Evolutionary conservation across 1,140 invertebrate species (phyloP).

Genomic region (Aphelenchoides avenae): DNA sequence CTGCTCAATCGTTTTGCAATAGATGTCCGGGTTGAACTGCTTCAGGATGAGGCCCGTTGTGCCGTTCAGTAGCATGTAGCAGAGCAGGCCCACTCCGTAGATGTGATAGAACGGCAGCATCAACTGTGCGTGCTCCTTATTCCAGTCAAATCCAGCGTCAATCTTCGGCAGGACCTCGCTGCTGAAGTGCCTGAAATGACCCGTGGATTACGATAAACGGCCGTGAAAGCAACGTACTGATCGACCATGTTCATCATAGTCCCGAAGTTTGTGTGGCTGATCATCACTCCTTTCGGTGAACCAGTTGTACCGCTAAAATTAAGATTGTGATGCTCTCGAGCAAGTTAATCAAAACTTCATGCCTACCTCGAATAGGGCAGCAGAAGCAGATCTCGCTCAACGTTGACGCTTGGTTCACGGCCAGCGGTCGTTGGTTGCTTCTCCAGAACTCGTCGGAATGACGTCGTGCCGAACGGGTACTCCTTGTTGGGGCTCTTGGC

Average conservation of each 20-base stretch:
- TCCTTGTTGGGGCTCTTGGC: no score
- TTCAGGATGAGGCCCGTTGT: constrained; percentile 70
- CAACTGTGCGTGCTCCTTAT: constrained; percentile 63
- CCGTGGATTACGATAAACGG: no score
- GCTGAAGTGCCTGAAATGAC: constrained; percentile 16
- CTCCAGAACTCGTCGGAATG: no score
- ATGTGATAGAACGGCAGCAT: constrained; percentile 80
- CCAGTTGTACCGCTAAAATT: constrained; percentile 22
- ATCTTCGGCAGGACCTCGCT: constrained; percentile 17
- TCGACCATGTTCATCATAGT: constrained; percentile 63
- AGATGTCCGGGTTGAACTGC: constrained; percentile 64
- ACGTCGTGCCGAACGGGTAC: no score
- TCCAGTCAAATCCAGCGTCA: constrained; percentile 9
- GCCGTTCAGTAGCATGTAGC: constrained; percentile 65
- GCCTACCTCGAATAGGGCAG: constrained; percentile 8
- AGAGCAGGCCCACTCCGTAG: constrained; percentile 68
- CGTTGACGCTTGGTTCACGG: not conserved
- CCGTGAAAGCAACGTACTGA: no score
- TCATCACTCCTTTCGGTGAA: constrained; percentile 13
- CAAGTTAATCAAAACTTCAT: not conserved
- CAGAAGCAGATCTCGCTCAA: not conserved
- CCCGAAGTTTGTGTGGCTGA: constrained; percentile 53
- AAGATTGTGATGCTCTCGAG: not conserved
- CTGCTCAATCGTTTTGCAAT: constrained; percentile 17
- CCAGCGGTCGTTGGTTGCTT: no score